Conservation (phyloP, 2,113 vertebrate genomes). For the Verasper variegatus region DNA sequence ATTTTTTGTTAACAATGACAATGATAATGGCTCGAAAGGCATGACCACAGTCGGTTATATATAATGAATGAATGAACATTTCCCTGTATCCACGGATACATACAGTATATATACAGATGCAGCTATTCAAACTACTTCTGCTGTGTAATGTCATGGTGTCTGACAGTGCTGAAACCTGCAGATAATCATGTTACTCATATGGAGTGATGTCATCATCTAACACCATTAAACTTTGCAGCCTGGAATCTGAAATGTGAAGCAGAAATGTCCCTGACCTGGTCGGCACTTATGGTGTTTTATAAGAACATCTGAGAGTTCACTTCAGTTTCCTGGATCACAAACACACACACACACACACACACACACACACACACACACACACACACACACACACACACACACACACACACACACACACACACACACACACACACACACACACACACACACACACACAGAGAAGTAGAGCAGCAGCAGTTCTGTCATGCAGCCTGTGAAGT, state of each 20-base stretch:
- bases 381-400: no score
- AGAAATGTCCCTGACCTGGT: not conserved
- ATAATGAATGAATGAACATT: no score
- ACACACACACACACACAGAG: conserved; percentile 8
- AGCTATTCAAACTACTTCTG: no score
- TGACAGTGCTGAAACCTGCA: not conserved
- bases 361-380: no score
- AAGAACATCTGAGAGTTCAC: no score
- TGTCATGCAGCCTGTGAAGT: conserved; percentile 29
- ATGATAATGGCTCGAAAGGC: no score
- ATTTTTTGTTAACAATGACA: no score
- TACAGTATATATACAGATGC: no score
- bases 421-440: not conserved
- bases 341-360: not conserved
- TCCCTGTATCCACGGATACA: no score
- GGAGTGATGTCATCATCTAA: not conserved
- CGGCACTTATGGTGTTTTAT: not conserved
- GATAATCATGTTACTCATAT: not conserved
- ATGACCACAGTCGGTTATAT: no score
- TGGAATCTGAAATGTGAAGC: not conserved
- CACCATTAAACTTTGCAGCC: not conserved
- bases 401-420: no score
- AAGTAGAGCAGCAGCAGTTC: conserved; percentile 42
- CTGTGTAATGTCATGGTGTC: no score
- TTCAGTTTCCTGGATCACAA: not conserved